phyloP scores from a whole-genome alignment of 1,140 invertebrate genomes.

The Phthorimaea operculella region DNA sequence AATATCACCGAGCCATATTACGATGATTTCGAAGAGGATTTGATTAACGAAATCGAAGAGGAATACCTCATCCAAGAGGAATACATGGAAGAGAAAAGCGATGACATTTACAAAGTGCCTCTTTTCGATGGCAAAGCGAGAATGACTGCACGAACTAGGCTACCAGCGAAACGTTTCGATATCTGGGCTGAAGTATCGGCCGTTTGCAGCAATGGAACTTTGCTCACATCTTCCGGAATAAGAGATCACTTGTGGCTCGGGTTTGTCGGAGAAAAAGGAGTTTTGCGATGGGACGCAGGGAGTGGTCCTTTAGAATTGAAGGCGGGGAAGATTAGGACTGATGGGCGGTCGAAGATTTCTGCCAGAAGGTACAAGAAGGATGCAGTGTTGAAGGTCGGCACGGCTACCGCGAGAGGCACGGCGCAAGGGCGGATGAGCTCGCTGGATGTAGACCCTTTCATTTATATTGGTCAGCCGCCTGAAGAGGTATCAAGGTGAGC shows the following conservation, averaged over 20 bases:
- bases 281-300: conserved; percentile 52
- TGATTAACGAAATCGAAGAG: conserved; percentile 45
- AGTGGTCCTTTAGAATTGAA: conserved; percentile 44
- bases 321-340: conserved; percentile 43
- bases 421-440: conserved; percentile 53
- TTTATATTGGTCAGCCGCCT: conserved; percentile 51
- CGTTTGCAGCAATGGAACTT: conserved; percentile 46
- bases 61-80: conserved; percentile 51
- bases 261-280: conserved; percentile 38
- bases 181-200: conserved; percentile 59
- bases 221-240: conserved; percentile 50
- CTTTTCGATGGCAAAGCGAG: conserved; percentile 49
- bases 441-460: conserved; percentile 47
- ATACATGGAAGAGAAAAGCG: conserved; percentile 37
- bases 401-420: conserved; percentile 36
- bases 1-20: conserved; percentile 13
- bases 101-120: conserved; percentile 42
- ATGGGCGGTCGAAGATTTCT: conserved; percentile 47
- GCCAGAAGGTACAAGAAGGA: conserved; percentile 56
- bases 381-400: conserved; percentile 43
- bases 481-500: conserved; percentile 53
- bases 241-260: conserved; percentile 60
- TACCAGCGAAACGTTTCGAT: conserved; percentile 56
- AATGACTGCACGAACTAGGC: conserved; percentile 41
- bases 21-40: conserved; percentile 29